Evolutionary conservation across 2,888 invertebrate genomes (phyloP).

Genomic region (Cheilosia grossa): DNA sequence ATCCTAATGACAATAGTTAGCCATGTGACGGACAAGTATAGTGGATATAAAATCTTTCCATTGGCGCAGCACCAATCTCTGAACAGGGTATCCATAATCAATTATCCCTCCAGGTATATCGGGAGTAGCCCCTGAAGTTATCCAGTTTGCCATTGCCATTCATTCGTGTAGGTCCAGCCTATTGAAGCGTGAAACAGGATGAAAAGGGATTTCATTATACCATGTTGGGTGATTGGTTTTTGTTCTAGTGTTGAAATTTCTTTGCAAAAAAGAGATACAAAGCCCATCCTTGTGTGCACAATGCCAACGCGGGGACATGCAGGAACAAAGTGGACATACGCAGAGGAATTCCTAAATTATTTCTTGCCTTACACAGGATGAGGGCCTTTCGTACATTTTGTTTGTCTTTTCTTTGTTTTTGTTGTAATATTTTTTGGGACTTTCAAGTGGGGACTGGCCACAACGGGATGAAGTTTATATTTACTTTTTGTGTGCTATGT

Average conservation of each 20-base stretch:
- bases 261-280: slow-evolving; percentile 27
- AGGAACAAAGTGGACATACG: slow-evolving; percentile 54
- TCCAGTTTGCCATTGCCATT: slow-evolving; percentile 53
- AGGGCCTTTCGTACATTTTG: slow-evolving; percentile 36
- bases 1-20: slow-evolving; percentile 67
- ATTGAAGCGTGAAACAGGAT: slow-evolving; percentile 72
- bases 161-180: slow-evolving; percentile 50
- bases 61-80: slow-evolving; percentile 16
- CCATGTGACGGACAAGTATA: slow-evolving; percentile 62
- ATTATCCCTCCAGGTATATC: slow-evolving; percentile 50
- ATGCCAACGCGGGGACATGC: slow-evolving; percentile 17
- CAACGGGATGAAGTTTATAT: slow-evolving; percentile 37
- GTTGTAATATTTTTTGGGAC: slow-evolving; percentile 45
- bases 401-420: slow-evolving; percentile 29
- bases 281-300: slow-evolving; percentile 38
- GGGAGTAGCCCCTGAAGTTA: slow-evolving; percentile 31
- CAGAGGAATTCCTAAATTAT: slow-evolving; percentile 56
- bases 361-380: slow-evolving; percentile 59
- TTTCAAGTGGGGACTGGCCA: not conserved
- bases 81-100: slow-evolving; percentile 40
- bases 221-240: slow-evolving; percentile 65
- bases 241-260: slow-evolving; percentile 58
- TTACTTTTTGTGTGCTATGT: slow-evolving; percentile 47
- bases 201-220: slow-evolving; percentile 69
- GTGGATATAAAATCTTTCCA: slow-evolving; percentile 61